These are phyloP conservation scores for Zoanthus gigantus DNA, from an alignment of 92 coral and sea anemone species.

Conservation along the genomic window DNA sequence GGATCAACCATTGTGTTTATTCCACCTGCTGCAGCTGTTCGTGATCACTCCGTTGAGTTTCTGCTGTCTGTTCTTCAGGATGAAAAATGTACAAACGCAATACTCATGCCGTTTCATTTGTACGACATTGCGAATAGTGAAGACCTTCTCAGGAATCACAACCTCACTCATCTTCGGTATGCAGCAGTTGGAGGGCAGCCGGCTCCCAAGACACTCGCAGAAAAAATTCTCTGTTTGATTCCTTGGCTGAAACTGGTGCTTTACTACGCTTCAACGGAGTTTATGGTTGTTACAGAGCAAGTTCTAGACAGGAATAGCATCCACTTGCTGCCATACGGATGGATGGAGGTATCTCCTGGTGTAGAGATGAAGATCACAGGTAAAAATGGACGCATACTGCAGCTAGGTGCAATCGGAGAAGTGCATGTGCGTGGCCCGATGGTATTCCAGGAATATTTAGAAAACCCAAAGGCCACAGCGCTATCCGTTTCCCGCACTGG, in stretches of 20 bases:
- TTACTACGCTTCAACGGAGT: conserved; percentile 54
- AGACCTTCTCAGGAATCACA: not conserved
- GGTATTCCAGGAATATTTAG: conserved; percentile 29
- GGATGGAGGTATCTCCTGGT: conserved; percentile 48
- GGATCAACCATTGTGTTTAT: conserved; percentile 52
- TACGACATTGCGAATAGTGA: conserved; percentile 35
- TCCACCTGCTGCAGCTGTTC: conserved; percentile 49
- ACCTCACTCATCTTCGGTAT: conserved; percentile 21
- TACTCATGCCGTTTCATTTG: conserved; percentile 45
- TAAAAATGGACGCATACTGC: conserved; percentile 32
- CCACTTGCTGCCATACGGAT: conserved; percentile 34
- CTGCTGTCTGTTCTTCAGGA: conserved; percentile 46
- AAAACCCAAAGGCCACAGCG: not conserved
- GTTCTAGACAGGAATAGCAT: conserved; percentile 9
- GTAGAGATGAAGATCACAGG: conserved; percentile 50
- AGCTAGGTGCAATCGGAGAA: conserved; percentile 8
- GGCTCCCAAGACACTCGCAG: not conserved
- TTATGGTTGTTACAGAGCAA: conserved; percentile 15
- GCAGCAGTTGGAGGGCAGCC: conserved; percentile 52
- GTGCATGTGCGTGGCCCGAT: conserved; percentile 4
- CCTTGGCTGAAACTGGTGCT: conserved; percentile 20
- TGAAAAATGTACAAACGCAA: conserved; percentile 56
- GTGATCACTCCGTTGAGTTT: conserved; percentile 25
- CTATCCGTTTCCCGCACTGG: not conserved
- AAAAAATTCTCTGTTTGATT: conserved; percentile 1